Evolutionary conservation across 2,113 vertebrate species (phyloP).

Genomic region (Heloderma charlesbogerti): DNA sequence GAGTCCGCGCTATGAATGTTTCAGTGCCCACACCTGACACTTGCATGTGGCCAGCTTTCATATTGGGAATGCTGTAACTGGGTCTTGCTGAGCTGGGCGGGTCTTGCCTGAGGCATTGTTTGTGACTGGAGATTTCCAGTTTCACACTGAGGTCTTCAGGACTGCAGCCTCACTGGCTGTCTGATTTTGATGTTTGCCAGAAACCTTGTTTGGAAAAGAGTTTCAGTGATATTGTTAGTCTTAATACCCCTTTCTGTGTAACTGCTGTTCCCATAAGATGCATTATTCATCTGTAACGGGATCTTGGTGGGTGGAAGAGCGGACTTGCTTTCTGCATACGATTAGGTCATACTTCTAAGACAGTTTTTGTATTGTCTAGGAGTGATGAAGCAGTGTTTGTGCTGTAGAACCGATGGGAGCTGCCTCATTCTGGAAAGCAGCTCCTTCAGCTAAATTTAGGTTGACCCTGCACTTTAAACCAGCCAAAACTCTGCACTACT

Average conservation of each 20-base stretch:
- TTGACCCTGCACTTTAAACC: conserved; percentile 50
- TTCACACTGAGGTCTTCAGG: background rate
- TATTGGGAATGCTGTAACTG: background rate
- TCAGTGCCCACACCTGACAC: accelerated
- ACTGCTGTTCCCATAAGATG: background rate
- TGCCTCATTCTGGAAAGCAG: conserved; percentile 60
- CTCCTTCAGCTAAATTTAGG: conserved; percentile 42
- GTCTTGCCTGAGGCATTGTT: background rate
- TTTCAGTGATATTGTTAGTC: background rate
- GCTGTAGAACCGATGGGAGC: conserved; percentile 45
- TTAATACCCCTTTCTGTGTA: background rate
- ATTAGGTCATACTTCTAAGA: conserved; percentile 64
- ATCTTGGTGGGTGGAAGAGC: conserved; percentile 14
- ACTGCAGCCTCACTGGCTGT: background rate
- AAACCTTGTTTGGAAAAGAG: background rate
- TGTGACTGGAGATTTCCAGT: accelerated
- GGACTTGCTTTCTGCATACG: conserved; percentile 10
- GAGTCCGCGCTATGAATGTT: background rate
- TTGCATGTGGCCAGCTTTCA: background rate
- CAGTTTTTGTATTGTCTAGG: conserved; percentile 49
- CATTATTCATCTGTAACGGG: background rate
- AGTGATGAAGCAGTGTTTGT: conserved; percentile 65
- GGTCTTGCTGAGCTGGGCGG: background rate
- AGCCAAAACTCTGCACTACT: background rate
- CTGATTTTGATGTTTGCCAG: background rate